phyloP scores from a whole-genome alignment of 2,888 invertebrate genomes.

The Horisme vitalbata region DNA sequence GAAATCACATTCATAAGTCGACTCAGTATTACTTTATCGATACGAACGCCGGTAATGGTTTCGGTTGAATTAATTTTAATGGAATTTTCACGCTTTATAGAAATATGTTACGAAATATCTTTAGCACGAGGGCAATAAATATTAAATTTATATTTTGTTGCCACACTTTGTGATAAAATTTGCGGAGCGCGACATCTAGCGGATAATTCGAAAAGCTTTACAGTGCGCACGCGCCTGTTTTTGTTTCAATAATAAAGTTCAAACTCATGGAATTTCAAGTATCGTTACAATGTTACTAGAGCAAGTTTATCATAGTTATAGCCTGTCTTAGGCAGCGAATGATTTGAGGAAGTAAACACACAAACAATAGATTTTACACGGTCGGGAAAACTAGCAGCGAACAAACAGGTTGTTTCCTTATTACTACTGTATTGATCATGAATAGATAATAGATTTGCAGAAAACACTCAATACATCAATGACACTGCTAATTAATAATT shows the following conservation, averaged over 20 bases:
- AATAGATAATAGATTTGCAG: slow-evolving; percentile 45
- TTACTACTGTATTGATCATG: slow-evolving; percentile 57
- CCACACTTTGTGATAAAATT: slow-evolving; percentile 34
- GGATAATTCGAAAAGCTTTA: slow-evolving; percentile 47
- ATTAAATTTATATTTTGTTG: slow-evolving; percentile 45
- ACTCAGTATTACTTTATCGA: slow-evolving; percentile 80
- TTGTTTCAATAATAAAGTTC: slow-evolving; percentile 36
- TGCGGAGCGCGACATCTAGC: slow-evolving; percentile 62
- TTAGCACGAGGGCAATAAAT: slow-evolving; percentile 72
- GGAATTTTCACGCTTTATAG: slow-evolving; percentile 80
- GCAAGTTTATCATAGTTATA: slow-evolving; percentile 55
- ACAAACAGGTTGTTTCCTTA: slow-evolving; percentile 71
- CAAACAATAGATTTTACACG: slow-evolving; percentile 72
- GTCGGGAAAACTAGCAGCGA: slow-evolving; percentile 63
- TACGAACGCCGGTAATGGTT: slow-evolving; percentile 79
- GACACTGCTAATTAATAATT: slow-evolving; percentile 15
- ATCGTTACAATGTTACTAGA: slow-evolving; percentile 36
- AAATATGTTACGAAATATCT: slow-evolving; percentile 79
- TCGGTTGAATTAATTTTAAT: slow-evolving; percentile 82
- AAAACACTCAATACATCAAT: slow-evolving; percentile 32
- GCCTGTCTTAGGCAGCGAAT: slow-evolving; percentile 57
- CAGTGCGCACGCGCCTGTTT: slow-evolving; percentile 65
- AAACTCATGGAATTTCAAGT: slow-evolving; percentile 7
- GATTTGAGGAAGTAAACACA: slow-evolving; percentile 65
- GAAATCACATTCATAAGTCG: slow-evolving; percentile 82